phyloP scores from a whole-genome alignment of 2,888 invertebrate species.

The Sabatieria punctata region DNA sequence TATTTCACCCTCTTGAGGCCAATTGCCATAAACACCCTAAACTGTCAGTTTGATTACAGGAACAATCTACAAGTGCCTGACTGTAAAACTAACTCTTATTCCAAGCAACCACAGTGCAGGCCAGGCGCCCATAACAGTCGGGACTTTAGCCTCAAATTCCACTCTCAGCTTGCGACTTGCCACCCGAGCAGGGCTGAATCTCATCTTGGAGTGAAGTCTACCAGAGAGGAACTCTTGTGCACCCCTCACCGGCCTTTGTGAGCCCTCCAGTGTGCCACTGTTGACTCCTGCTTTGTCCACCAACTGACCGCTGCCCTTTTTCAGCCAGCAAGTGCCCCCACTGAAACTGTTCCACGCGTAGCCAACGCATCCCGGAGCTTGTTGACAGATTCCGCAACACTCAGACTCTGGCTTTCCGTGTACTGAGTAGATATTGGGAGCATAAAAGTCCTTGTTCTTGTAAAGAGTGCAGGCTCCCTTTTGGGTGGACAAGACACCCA shows the following conservation, averaged over 20 bases:
- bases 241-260: neutral
- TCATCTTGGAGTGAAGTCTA: neutral
- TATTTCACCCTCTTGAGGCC: constrained; percentile 4
- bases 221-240: neutral
- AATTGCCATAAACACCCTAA: neutral
- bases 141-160: constrained; percentile 4
- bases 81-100: neutral
- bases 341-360: neutral
- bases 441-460: neutral
- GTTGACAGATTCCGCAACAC: neutral
- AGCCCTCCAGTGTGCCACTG: neutral
- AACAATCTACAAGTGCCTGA: neutral
- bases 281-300: neutral
- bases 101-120: constrained; percentile 7
- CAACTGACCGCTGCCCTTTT: neutral
- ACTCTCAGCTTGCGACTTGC: neutral
- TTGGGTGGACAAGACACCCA: no score
- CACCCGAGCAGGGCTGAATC: constrained; percentile 1
- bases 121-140: constrained; percentile 2
- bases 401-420: neutral
- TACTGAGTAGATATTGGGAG: neutral
- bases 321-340: neutral
- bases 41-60: neutral
- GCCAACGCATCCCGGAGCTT: neutral
- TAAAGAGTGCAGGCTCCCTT: neutral